Base-by-base conservation (phyloP, 2,888 invertebrate genomes). In the Aquatica leii region DNA sequence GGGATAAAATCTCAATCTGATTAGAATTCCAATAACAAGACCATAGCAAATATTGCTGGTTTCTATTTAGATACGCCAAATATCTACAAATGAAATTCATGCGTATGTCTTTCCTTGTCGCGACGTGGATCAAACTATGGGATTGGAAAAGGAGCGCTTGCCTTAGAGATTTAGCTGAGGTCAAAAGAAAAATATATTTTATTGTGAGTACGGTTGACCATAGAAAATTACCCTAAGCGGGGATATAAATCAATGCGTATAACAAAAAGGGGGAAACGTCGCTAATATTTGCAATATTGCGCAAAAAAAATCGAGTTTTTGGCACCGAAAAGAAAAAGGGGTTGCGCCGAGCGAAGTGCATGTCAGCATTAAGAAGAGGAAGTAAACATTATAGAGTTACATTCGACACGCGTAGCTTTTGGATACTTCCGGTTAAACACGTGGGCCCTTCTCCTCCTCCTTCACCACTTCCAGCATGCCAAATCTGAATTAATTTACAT, bases 21-120 rank as follows among this genome's bases (percentile, higher is more conserved):
- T 76, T 75, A 74, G 73, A 69, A 72, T 76, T 74, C 73, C 75
- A 75, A 75, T 76, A 76, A 76, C 74, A 74, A 74, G 73, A 73
- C 77, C 76, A 74, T 75, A 73, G 73, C 77, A 77, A 76, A 77
- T 77, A 73, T 74, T 51, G 65, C 65, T 52, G 65, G 65, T 60
- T 60, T 64, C 56, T 53, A 53, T 65, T 65, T 65, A 65, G 65
- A 65, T 65, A 65, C 65, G 65, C 60, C 60, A 43, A 65, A 57
- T 57, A 57, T 60, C 57, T 17, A 46, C 63, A 46, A 64, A 64
- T 64, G 63, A 64, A 59, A 59, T 64, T 64, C 59, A 43, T 50
- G 59, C 41, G 41, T 58, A 20, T 31, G 17, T 52, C 31, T 52
- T 48, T 43, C 14, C 3, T 40, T 43, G 6, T 15, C 43, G 50